phyloP scores from a whole-genome alignment of 2,113 vertebrate genomes.

The Eolophus roseicapilla region DNA sequence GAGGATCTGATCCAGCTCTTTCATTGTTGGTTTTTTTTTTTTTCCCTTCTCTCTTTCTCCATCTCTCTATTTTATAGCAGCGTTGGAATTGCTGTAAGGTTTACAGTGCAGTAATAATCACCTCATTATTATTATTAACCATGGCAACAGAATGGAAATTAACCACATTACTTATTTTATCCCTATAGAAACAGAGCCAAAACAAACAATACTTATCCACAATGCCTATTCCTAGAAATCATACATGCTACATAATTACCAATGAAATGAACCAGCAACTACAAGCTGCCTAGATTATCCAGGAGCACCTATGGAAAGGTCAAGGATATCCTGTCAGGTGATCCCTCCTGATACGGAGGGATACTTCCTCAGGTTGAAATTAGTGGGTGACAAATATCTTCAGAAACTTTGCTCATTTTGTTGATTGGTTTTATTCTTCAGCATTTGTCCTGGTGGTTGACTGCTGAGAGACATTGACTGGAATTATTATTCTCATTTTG shows the following conservation, averaged over 20 bases:
- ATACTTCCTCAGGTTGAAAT: background rate
- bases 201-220: conserved; percentile 61
- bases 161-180: conserved; percentile 65
- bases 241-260: conserved; percentile 23
- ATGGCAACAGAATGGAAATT: conserved; percentile 73
- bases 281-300: background rate
- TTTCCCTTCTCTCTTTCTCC: too few species aligned
- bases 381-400: background rate
- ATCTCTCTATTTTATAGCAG: background rate
- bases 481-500: fast-evolving
- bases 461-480: background rate
- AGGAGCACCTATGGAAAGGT: background rate
- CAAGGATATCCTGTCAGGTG: background rate
- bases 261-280: background rate
- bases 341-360: background rate
- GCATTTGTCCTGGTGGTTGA: background rate
- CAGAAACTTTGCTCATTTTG: background rate
- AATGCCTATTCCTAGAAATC: conserved; percentile 64
- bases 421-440: background rate
- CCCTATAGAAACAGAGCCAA: conserved; percentile 68
- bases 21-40: background rate
- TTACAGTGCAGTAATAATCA: conserved; percentile 64
- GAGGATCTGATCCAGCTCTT: background rate
- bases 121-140: conserved; percentile 76
- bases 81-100: conserved; percentile 41